phyloP scores from a whole-genome alignment of 2,797 vertebrate species.

The Smutsia temminckii region DNA sequence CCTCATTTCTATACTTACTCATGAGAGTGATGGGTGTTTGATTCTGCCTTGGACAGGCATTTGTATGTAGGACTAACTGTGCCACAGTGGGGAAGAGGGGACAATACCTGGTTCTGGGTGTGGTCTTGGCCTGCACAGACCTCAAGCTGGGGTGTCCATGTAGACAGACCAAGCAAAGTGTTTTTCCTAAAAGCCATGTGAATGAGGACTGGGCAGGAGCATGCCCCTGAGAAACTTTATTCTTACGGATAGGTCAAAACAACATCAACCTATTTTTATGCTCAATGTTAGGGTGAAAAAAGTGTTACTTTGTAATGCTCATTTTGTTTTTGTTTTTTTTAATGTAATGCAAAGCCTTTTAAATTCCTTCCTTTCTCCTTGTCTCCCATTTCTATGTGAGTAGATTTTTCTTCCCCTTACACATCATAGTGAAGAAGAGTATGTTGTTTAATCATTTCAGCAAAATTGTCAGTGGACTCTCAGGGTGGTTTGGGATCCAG shows the following conservation, averaged over 20 bases:
- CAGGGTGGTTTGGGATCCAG: not conserved
- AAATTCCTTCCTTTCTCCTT: not conserved
- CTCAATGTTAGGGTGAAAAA: not conserved
- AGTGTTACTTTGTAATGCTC: not conserved
- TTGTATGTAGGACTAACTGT: not conserved
- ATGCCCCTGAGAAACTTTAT: not conserved
- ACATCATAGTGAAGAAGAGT: not conserved
- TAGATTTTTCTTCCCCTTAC: not conserved
- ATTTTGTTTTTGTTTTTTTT: not conserved
- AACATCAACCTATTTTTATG: not conserved
- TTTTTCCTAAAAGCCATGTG: not conserved
- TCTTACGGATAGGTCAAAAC: not conserved
- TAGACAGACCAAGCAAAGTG: not conserved
- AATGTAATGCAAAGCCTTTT: not conserved
- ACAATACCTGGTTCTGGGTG: not conserved
- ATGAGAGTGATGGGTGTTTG: not conserved
- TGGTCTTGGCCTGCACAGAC: not conserved
- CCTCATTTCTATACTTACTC: constrained; percentile 10
- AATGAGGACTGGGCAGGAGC: not conserved
- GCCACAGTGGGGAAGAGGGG: not conserved
- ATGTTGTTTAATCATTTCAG: not conserved
- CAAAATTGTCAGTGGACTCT: not conserved
- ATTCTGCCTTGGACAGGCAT: not conserved
- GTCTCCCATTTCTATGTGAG: not conserved
- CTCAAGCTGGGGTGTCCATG: not conserved